Evolutionary conservation across 1,140 invertebrate genomes (phyloP), one percentile per base, ranked within the genome.

Genomic region (Hyposmocoma kahamanoa): DNA sequence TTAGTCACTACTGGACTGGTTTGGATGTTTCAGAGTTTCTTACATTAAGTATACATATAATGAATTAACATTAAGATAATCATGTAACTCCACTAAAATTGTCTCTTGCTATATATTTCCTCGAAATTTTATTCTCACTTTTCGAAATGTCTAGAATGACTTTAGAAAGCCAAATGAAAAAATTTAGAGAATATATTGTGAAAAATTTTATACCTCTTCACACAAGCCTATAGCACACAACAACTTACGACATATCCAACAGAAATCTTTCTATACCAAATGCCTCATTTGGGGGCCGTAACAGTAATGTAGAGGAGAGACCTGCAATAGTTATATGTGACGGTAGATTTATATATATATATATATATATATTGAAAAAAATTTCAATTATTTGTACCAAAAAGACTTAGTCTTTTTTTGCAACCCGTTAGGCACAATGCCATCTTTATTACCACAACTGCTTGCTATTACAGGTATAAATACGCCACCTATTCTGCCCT

Each of bases 291-390:
- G 19, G 20, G 3, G 15, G 11, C 24, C n/a, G n/a, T n/a, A n/a
- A n/a, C n/a, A n/a, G n/a, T n/a, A n/a, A n/a, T n/a, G n/a, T n/a
- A 21, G 22, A 43, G 19, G 42, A 26, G 10, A 24, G 8, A 34
- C 32, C 19, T 20, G 18, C 28, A 18, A 43, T 47, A 13, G 13
- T 22, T 2, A 47, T 34, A 1, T 32, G 4, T 30, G 51, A 59
- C 34, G 47, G 51, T 36, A 59, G 47, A n/a, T n/a, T n/a, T n/a
- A n/a, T n/a, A n/a, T n/a, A n/a, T n/a, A n/a, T n/a, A n/a, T n/a
- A 13, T 59, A 59, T 26, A 34, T 49, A 4, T 54, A 59, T 28
- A 38, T 59, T 24, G 26, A 59, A 41, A 59, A 59, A 44, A 50
- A 42, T 34, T 47, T 28, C 11, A 59, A 54, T 18, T 34, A 34